Evolutionary conservation across 2,888 invertebrate genomes (phyloP).

Genomic region (Hoplodrina ambigua): DNA sequence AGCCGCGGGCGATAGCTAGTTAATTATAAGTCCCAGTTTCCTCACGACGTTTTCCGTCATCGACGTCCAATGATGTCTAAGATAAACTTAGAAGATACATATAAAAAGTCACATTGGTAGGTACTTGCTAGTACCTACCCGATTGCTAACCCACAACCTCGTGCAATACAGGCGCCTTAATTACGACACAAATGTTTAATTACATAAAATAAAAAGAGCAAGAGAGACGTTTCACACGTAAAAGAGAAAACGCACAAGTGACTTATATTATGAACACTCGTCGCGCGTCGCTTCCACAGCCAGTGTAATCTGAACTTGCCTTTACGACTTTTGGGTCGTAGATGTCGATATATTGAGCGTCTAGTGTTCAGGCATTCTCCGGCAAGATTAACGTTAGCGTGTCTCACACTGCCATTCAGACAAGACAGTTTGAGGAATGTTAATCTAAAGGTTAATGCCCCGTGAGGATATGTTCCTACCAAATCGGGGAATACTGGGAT

Average conservation of each 20-base stretch:
- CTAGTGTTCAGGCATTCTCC: constrained; percentile 35
- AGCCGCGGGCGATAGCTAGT: too few species aligned
- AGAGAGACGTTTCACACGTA: too few species aligned
- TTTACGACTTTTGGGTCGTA: constrained; percentile 30
- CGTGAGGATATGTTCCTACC: background rate
- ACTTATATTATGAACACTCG: constrained; percentile 1
- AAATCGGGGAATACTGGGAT: constrained; percentile 4
- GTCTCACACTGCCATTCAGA: constrained; percentile 40
- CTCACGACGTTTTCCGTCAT: too few species aligned
- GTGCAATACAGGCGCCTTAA: too few species aligned
- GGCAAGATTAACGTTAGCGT: constrained; percentile 48
- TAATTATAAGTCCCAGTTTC: too few species aligned
- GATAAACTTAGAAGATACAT: too few species aligned
- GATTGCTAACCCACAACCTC: too few species aligned
- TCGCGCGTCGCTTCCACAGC: background rate
- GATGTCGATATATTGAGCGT: constrained; percentile 45
- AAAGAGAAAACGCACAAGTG: constrained; percentile 3
- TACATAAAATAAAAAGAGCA: background rate
- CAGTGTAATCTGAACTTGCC: constrained; percentile 40
- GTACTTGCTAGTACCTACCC: too few species aligned
- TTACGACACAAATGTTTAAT: too few species aligned
- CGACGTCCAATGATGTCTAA: too few species aligned
- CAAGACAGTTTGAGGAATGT: constrained; percentile 39
- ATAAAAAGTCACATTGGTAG: too few species aligned
- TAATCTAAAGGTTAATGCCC: constrained; percentile 38